Evolutionary conservation across 1,140 invertebrate genomes (phyloP).

Genomic region (Papilio xuthus): DNA sequence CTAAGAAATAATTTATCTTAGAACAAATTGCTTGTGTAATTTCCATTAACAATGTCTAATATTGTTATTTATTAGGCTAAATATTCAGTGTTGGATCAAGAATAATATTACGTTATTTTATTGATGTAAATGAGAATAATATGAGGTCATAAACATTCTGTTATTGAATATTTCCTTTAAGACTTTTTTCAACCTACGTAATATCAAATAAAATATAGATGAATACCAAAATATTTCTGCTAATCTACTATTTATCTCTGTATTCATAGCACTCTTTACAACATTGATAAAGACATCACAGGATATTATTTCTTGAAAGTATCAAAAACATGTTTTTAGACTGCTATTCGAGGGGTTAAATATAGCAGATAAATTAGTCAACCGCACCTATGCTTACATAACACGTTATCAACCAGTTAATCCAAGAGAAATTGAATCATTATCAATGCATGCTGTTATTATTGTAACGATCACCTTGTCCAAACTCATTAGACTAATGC

Average conservation of each 20-base stretch:
- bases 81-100: background rate
- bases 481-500: conserved; percentile 1
- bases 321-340: background rate
- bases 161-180: too few relatives aligned
- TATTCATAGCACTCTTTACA: too few relatives aligned
- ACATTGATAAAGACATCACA: too few relatives aligned
- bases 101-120: too few relatives aligned
- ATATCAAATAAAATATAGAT: too few relatives aligned
- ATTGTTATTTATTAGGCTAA: background rate
- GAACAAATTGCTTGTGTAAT: background rate
- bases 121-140: too few relatives aligned
- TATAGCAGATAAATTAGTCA: background rate
- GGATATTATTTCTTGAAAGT: too few relatives aligned
- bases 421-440: conserved; percentile 27
- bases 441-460: conserved; percentile 18
- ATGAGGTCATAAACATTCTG: too few relatives aligned
- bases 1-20: conserved; percentile 22
- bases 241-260: too few relatives aligned
- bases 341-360: background rate
- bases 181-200: too few relatives aligned
- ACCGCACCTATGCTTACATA: background rate
- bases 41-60: background rate
- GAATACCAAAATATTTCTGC: too few relatives aligned
- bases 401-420: conserved; percentile 16
- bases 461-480: background rate